Evolutionary conservation across 2,797 vertebrate genomes (phyloP).

Genomic region (Notolepis coatsorum): DNA sequence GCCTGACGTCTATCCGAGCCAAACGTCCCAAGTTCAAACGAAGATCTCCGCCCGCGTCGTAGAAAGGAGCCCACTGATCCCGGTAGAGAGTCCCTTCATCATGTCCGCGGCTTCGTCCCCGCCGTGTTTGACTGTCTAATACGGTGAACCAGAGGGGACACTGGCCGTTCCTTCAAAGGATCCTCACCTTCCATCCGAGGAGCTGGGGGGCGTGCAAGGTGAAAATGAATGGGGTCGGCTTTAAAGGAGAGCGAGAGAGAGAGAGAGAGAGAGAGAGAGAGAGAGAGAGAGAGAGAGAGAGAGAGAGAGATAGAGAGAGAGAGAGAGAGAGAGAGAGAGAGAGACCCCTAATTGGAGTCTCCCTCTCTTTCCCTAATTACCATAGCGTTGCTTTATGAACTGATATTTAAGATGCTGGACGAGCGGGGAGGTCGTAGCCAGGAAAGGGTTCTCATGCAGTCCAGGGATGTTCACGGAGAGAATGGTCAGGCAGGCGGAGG

Average conservation of each 20-base stretch:
- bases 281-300: no score
- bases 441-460: no score
- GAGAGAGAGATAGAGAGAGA: no score
- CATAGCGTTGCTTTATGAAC: conserved; percentile 67
- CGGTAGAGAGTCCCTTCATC: conserved; percentile 25
- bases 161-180: conserved; percentile 37
- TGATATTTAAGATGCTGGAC: conserved; percentile 74
- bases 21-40: neutral
- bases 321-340: no score
- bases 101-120: conserved; percentile 39
- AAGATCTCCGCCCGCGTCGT: neutral
- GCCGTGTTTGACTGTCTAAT: conserved; percentile 36
- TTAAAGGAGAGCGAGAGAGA: no score
- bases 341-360: conserved; percentile 72
- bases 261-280: no score
- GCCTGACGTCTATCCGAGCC: no score
- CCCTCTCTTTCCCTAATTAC: conserved; percentile 72
- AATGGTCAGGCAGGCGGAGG: no score
- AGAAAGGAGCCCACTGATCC: neutral
- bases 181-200: conserved; percentile 30
- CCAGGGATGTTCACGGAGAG: no score
- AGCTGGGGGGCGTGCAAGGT: conserved; percentile 61
- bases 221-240: conserved; percentile 62
- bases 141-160: conserved; percentile 36
- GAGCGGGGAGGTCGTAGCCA: no score